phyloP scores from a whole-genome alignment of 2,113 vertebrate genomes.

The Edolisoma coerulescens region DNA sequence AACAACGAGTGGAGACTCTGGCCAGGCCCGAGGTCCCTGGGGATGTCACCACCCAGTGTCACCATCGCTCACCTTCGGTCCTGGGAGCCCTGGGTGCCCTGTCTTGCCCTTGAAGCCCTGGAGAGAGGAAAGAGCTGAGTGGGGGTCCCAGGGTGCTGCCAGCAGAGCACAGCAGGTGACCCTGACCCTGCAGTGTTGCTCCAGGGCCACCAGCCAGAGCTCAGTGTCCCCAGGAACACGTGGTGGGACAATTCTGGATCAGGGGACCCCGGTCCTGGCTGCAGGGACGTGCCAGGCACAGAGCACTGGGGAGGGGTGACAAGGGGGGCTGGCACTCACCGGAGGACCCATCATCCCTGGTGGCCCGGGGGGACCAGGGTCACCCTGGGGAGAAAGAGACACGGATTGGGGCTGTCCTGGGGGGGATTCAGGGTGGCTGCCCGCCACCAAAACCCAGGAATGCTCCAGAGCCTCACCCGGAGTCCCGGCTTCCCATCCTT shows the following conservation, averaged over 20 bases:
- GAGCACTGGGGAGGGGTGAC: accelerated
- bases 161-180: background rate
- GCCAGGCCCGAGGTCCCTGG: accelerated
- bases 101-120: constrained; percentile 87
- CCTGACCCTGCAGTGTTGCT: accelerated
- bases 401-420: background rate
- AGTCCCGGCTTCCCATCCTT: constrained; percentile 90
- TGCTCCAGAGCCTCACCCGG: constrained; percentile 69
- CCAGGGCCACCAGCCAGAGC: background rate
- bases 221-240: accelerated
- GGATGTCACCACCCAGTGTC: background rate
- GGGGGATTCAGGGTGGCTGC: background rate
- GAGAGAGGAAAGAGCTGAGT: background rate
- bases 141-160: accelerated
- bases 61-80: constrained; percentile 68
- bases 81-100: constrained; percentile 79
- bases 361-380: constrained; percentile 79
- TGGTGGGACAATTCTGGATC: background rate
- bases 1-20: accelerated
- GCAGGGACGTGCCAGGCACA: background rate
- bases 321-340: constrained; percentile 66
- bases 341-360: constrained; percentile 87
- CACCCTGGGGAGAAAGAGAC: constrained; percentile 76
- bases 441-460: accelerated
- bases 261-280: accelerated